These are phyloP conservation scores for Drosophila paracracens DNA, from an alignment of 2,888 invertebrate genomes.

Conservation along the genomic window DNA sequence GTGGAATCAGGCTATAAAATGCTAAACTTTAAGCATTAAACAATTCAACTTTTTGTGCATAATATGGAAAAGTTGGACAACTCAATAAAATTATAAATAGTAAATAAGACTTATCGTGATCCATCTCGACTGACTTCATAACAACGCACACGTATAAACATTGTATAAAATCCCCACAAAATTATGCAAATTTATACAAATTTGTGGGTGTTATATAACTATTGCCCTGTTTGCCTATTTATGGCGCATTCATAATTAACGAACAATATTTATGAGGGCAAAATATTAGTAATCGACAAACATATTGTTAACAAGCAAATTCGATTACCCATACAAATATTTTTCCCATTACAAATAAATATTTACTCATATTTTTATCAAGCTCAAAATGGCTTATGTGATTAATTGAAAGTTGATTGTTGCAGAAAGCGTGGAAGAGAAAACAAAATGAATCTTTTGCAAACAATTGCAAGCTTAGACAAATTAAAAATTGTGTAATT, in stretches of 20 bases:
- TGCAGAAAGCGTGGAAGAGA: background rate
- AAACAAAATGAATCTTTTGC: background rate
- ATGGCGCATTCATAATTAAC: slow-evolving; percentile 25
- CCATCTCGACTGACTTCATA: background rate
- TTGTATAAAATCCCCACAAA: slow-evolving; percentile 14
- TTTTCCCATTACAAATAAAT: background rate
- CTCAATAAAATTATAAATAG: background rate
- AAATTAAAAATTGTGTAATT: background rate
- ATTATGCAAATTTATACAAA: slow-evolving; percentile 23
- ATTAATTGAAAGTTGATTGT: background rate
- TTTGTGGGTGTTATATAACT: slow-evolving; percentile 8
- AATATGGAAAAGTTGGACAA: background rate
- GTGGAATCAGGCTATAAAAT: background rate
- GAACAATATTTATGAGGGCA: slow-evolving; percentile 22
- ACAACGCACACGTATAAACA: background rate
- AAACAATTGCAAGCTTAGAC: background rate
- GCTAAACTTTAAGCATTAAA: background rate
- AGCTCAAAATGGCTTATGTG: background rate
- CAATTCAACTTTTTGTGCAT: background rate
- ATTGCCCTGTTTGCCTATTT: slow-evolving; percentile 29
- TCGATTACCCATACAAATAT: slow-evolving; percentile 6
- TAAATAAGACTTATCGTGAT: background rate
- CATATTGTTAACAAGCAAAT: slow-evolving; percentile 6
- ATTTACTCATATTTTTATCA: background rate
- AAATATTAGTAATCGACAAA: slow-evolving; percentile 15